phyloP scores from a whole-genome alignment of 2,113 vertebrate species.

The Nesogale talazaci region DNA sequence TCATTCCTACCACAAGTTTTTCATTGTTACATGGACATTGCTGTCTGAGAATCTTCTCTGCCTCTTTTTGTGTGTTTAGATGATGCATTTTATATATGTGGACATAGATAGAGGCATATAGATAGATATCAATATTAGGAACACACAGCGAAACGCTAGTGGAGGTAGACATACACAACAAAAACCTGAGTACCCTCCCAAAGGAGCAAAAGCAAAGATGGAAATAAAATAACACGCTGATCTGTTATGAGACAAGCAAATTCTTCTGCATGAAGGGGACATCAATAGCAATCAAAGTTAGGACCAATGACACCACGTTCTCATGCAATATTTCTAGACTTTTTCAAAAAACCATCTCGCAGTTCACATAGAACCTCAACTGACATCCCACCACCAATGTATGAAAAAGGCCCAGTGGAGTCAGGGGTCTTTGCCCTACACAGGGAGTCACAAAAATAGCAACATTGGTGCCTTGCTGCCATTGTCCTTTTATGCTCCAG shows the following conservation, averaged over 20 bases:
- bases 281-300: not conserved
- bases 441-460: not conserved
- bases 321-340: not conserved
- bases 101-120: no score
- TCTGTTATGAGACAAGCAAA: not conserved
- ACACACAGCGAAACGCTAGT: not conserved
- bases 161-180: not conserved
- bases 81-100: not conserved
- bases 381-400: not conserved
- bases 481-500: not conserved
- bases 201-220: conserved; percentile 41
- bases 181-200: not conserved
- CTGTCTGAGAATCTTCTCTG: conserved; percentile 70
- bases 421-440: not conserved
- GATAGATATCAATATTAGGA: no score
- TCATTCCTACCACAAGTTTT: conserved; percentile 64
- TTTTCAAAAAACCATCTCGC: not conserved
- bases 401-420: not conserved
- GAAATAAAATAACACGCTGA: not conserved
- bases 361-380: not conserved
- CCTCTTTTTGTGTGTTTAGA: not conserved
- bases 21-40: conserved; percentile 56
- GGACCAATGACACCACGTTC: not conserved
- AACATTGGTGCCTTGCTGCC: not conserved
- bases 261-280: conserved; percentile 63